These are phyloP conservation scores for Montifringilla adamsi DNA, from an alignment of 2,113 vertebrate genomes.

Conservation along the genomic window DNA sequence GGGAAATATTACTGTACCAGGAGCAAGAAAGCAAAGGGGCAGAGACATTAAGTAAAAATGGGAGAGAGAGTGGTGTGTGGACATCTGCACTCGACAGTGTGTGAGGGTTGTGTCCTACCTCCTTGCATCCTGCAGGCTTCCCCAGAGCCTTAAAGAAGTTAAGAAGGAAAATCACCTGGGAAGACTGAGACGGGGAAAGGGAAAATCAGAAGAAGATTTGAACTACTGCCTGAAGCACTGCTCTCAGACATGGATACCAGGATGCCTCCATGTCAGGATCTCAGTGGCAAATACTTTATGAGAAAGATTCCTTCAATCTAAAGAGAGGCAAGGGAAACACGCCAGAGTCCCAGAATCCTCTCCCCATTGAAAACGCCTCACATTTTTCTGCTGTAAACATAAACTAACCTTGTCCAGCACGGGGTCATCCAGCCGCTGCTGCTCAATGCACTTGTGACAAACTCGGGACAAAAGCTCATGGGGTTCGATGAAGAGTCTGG, in stretches of 20 bases:
- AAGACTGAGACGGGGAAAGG: slow-evolving; percentile 27
- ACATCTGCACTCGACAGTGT: not conserved
- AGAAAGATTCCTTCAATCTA: not conserved
- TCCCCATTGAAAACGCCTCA: not conserved
- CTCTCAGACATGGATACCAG: not conserved
- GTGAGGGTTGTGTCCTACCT: not conserved
- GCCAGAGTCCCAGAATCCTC: not conserved
- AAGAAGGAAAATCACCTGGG: slow-evolving; percentile 39
- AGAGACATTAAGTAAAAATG: not conserved
- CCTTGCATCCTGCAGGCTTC: not conserved
- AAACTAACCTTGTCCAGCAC: slow-evolving; percentile 84
- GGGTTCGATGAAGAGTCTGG: slow-evolving; percentile 89
- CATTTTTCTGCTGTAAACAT: not conserved
- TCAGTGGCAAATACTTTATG: not conserved
- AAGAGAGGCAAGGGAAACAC: not conserved
- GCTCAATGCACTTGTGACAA: slow-evolving; percentile 88
- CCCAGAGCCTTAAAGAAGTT: slow-evolving; percentile 33
- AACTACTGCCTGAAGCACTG: not conserved
- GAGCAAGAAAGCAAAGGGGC: not conserved
- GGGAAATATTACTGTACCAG: not conserved
- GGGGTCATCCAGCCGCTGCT: slow-evolving; percentile 87
- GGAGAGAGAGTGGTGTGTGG: not conserved
- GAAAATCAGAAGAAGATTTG: slow-evolving; percentile 22
- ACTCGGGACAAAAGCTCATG: slow-evolving; percentile 85
- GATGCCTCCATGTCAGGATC: not conserved